A percentile compares a stretch with the other conserved stretches of the same genome.
Evolutionary conservation across 2,888 invertebrate genomes (phyloP).

Genomic region (Acheta domesticus): DNA sequence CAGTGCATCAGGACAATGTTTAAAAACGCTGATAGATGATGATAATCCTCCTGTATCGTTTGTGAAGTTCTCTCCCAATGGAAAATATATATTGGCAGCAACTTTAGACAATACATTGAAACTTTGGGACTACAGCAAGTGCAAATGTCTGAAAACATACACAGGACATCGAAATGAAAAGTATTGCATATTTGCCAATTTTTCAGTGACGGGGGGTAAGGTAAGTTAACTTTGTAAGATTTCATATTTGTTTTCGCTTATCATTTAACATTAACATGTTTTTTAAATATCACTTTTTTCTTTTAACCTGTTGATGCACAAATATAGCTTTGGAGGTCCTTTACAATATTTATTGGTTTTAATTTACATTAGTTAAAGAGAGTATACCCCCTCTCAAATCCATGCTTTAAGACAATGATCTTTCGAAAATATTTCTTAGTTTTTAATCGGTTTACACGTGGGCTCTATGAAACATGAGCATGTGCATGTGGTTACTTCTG

Average conservation of each 20-base stretch:
- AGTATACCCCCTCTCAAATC: too few relatives aligned
- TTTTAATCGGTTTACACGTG: too few relatives aligned
- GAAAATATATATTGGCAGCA: slow-evolving; percentile 97
- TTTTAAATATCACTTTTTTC: background rate
- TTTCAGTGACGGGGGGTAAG: slow-evolving; percentile 99
- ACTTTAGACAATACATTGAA: slow-evolving; percentile 98
- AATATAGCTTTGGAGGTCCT: too few relatives aligned
- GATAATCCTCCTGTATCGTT: slow-evolving; percentile 99
- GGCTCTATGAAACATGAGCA: too few relatives aligned
- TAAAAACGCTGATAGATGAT: slow-evolving; percentile 98
- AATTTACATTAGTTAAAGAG: too few relatives aligned
- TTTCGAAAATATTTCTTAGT: too few relatives aligned
- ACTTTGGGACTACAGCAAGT: slow-evolving; percentile 98
- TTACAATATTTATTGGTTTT: too few relatives aligned
- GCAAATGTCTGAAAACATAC: slow-evolving; percentile 97
- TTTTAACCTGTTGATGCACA: background rate
- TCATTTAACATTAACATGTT: background rate
- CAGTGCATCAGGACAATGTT: slow-evolving; percentile 96
- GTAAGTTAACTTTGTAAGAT: slow-evolving; percentile 50
- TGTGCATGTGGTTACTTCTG: too few relatives aligned
- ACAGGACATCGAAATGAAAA: slow-evolving; percentile 98
- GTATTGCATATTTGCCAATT: slow-evolving; percentile 99
- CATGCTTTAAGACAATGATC: too few relatives aligned
- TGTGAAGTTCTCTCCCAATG: slow-evolving; percentile 99
- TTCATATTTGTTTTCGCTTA: slow-evolving; percentile 5